Evolutionary conservation across 2,888 invertebrate species (phyloP), one percentile per base, ranked within the genome.

Genomic region (Xylota sylvarum): DNA sequence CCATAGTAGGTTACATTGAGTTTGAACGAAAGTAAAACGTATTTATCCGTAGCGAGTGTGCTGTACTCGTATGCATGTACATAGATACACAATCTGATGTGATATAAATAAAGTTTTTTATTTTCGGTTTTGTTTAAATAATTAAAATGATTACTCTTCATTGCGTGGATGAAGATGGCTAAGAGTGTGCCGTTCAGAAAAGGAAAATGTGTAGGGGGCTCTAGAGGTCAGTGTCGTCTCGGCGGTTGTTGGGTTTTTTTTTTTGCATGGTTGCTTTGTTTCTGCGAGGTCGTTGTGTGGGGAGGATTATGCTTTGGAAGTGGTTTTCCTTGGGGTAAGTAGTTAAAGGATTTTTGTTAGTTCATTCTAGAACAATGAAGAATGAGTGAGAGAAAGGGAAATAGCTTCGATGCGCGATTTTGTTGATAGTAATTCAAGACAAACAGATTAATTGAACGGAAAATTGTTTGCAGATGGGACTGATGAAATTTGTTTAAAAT

Each of bases 161-260:
- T 52, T 23, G 48, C 14, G 19, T 64, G 64, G 27, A 65, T 30
- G 30, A 32, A 23, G n/a, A 23, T 35, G 52, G 37, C 46, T 64
- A 7, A 10, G 52, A 56, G 23, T 23, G 14, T 56, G 14, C 56
- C 10, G n/a, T 32, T 32, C 17, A 14, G 14, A 14, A 43, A 19
- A 19, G 48, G 7, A 35, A 46, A 64, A 9, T 48, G 67, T 50
- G 55, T 69, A 55, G 69, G 69, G 27, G 48, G 32, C 55, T 69
- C 40, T 40, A 55, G 30, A 69, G 67, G 67, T 55, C 67, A 69
- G 52, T 55, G 67, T 50, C 52, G 67, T 65, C 5, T 48, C 12
- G 30, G 19, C 19, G 60, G 10, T 19, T 40, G n/a, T 5, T 17
- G 17, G 19, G 10, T 14, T 27, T 40, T 60, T 60, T 19, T 23